A percentile compares a stretch with the other conserved stretches of the same genome.
Conservation (phyloP, 2,113 vertebrate species). For the Tonatia bakeri region DNA sequence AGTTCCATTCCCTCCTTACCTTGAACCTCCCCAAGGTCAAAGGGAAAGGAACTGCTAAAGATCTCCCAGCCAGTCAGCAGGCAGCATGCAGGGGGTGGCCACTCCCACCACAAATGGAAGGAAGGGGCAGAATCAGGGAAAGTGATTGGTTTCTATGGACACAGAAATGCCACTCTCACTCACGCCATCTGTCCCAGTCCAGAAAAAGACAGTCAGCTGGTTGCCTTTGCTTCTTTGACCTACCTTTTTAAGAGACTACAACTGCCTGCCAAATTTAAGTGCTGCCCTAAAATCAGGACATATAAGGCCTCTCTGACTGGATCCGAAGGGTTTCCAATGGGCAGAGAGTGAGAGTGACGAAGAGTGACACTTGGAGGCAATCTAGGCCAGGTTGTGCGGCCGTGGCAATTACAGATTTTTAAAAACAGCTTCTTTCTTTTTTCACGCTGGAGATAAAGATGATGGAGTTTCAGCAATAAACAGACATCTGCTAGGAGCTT, state of each 20-base stretch:
- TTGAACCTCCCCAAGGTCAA: neutral
- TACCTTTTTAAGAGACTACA: constrained; percentile 64
- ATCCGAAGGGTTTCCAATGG: constrained; percentile 48
- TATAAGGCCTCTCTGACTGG: constrained; percentile 43
- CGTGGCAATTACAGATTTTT: constrained; percentile 19
- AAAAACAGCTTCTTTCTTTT: constrained; percentile 52
- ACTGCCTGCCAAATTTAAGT: constrained; percentile 59
- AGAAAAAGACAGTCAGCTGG: neutral
- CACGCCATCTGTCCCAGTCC: constrained; percentile 7
- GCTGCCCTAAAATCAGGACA: constrained; percentile 58
- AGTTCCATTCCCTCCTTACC: neutral
- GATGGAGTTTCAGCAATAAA: constrained; percentile 54
- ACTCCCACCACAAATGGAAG: neutral
- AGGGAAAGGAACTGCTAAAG: neutral
- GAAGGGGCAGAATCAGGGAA: neutral
- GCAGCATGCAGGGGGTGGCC: neutral
- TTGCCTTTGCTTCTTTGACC: constrained; percentile 22
- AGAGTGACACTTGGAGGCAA: constrained; percentile 47
- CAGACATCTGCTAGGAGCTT: constrained; percentile 61
- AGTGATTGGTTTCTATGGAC: neutral
- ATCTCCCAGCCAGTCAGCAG: neutral
- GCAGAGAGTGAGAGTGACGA: neutral
- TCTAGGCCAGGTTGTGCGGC: neutral
- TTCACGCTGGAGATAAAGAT: constrained; percentile 53
- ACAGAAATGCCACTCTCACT: constrained; percentile 42